Base-by-base conservation (phyloP, 2,888 invertebrate species). In the Drosophila trichaetosa region DNA sequence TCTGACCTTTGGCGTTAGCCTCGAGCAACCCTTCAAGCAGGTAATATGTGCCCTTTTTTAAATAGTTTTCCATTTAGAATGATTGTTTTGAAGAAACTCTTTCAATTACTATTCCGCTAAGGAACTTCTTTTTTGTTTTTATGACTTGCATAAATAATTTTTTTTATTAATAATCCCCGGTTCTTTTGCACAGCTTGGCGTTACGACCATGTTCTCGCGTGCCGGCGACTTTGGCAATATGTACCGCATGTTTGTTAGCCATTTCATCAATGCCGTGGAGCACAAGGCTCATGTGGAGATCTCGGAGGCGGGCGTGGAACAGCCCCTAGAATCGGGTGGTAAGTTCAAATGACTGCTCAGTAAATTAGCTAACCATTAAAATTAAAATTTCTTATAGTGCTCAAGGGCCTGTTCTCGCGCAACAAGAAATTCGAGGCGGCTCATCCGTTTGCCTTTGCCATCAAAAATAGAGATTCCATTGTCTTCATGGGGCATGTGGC, bases 1-100 rank as follows among this genome's bases (percentile, higher is more conserved):
- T 92, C 95, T 97, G 54, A 96, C 97, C 92, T 95, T 95, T 10
- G 95, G 95, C 58, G 94, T 96, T 5, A 93, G 96, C 66, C 93
- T 97, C 60, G 94, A 94, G n/a, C 92, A 93, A 0, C 89, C 95
- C 34, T 93, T 97, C 61, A 92, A 93, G 42, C 94, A 96, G 94
- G 97, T 97, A 54, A 73, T 67, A 33, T 24, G 2, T 24, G 31
- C 16, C 21, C 0, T 11, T 18, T 18, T 18, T 10, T 18, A 2
- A 24, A 24, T 21, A 53, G 16, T 36, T 16, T 33, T 33, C 4
- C 8, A 33, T 52, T 29, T n/a, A 51, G 6, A 3, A 1, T 11
- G n/a, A 29, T 27, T 46, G 13, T 46, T 13, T 21, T 21, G 21
- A 46, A 21, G 42, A 46, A 46, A 42, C 7, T 3, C 1, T 13